Percentiles rank a stretch among this genome's conserved stretches.
Evolutionary conservation across 2,888 invertebrate species (phyloP).

Genomic region (Pristionchus exspectatus): DNA sequence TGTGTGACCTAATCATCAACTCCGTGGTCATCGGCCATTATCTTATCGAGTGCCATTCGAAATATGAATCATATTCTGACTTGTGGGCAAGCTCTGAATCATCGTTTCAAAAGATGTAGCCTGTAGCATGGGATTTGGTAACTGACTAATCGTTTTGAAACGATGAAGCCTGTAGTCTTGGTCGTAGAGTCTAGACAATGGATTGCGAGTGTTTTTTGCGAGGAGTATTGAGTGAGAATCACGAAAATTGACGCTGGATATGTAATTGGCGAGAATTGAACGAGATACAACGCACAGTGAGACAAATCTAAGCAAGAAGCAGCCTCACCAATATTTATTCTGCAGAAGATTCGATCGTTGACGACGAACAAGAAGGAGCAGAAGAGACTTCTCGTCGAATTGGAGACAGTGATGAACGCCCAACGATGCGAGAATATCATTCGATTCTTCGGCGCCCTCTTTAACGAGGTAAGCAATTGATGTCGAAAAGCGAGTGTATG

Average conservation of each 20-base stretch:
- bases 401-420: conserved; percentile 81
- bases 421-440: conserved; percentile 81
- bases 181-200: neutral
- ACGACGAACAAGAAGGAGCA: conserved; percentile 80
- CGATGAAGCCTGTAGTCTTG: neutral
- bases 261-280: no score
- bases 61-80: neutral
- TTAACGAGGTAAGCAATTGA: conserved; percentile 94
- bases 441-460: conserved; percentile 97
- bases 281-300: no score
- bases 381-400: conserved; percentile 80
- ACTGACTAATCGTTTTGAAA: neutral
- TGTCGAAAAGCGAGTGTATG: no score
- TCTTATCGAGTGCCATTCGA: neutral
- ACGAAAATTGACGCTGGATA: no score
- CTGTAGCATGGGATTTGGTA: neutral
- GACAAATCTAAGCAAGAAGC: no score
- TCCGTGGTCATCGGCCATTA: neutral
- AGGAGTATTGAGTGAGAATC: no score
- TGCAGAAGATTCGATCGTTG: conserved; percentile 81
- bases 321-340: no score
- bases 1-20: no score
- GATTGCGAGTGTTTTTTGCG: no score
- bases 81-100: neutral
- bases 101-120: neutral